Evolutionary conservation across 2,113 vertebrate species (phyloP).

Genomic region (Mormyrus iriodes): DNA sequence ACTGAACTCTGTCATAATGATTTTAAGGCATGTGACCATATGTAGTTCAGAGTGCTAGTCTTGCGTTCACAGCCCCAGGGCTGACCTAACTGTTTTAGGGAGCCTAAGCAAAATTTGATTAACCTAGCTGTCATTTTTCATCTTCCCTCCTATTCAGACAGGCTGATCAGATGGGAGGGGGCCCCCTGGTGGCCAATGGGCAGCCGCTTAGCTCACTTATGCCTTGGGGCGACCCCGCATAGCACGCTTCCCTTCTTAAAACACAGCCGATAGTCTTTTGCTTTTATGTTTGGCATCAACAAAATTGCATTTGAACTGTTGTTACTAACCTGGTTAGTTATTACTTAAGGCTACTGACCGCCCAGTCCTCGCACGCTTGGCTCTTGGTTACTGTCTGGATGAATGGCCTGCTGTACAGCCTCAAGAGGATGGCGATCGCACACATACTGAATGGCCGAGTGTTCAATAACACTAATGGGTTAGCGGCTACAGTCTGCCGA

Average conservation of each 20-base stretch:
- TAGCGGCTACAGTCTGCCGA: not conserved
- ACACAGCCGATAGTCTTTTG: not conserved
- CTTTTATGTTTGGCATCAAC: not conserved
- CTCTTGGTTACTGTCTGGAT: not conserved
- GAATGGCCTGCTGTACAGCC: not conserved
- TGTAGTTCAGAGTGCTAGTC: not conserved
- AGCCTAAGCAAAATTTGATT: not conserved
- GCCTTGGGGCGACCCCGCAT: not conserved
- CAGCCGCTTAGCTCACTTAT: not conserved
- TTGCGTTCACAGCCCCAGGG: not conserved
- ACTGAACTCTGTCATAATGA: not conserved
- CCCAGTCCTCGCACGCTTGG: not conserved
- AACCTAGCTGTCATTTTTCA: not conserved
- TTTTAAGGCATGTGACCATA: not conserved
- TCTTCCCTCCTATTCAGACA: not conserved
- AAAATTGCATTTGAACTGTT: not conserved
- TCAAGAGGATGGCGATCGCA: not conserved
- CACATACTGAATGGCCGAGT: not conserved
- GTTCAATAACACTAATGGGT: not conserved
- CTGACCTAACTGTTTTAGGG: not conserved
- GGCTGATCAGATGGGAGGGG: not conserved
- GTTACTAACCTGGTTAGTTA: not conserved
- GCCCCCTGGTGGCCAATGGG: not conserved
- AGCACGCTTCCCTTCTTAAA: not conserved
- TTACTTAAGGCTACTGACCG: not conserved